These are phyloP conservation scores for Sebastes steindachneri DNA, from an alignment of 2,797 vertebrate species.

Conservation along the genomic window DNA sequence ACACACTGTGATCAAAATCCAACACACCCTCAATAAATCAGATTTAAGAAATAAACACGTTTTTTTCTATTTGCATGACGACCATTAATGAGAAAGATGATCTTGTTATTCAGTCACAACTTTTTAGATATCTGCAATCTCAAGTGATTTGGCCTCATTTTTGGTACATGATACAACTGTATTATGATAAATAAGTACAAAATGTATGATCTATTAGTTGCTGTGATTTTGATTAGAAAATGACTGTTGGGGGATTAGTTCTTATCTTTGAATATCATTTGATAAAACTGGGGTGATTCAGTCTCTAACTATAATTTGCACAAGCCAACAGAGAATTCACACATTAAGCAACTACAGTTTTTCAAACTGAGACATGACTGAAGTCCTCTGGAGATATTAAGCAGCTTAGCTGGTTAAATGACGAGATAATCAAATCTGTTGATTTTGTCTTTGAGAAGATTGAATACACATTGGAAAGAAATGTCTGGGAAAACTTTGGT, in stretches of 20 bases:
- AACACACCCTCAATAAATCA: conserved; percentile 8
- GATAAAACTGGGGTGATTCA: background rate
- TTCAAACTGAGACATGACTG: conserved; percentile 7
- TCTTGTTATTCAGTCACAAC: background rate
- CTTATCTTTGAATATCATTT: background rate
- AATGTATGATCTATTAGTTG: background rate
- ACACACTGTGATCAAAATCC: background rate
- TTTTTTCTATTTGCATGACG: conserved; percentile 5
- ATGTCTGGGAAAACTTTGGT: conserved; percentile 46
- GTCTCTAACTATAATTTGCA: background rate
- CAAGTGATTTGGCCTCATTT: background rate
- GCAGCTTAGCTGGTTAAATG: conserved; percentile 22
- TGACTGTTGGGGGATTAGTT: background rate
- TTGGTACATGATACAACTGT: background rate
- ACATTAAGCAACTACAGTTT: background rate
- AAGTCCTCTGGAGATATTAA: conserved; percentile 39
- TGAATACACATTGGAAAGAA: conserved; percentile 30
- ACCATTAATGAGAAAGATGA: background rate
- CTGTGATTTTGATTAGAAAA: conserved; percentile 6
- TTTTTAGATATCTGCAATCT: conserved; percentile 8
- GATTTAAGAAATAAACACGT: background rate
- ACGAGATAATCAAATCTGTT: conserved; percentile 49
- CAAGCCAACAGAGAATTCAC: conserved; percentile 1
- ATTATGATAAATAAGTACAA: background rate
- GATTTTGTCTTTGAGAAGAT: conserved; percentile 27